Evolutionary conservation across 2,888 invertebrate genomes (phyloP).

Genomic region (Pteria penguin): DNA sequence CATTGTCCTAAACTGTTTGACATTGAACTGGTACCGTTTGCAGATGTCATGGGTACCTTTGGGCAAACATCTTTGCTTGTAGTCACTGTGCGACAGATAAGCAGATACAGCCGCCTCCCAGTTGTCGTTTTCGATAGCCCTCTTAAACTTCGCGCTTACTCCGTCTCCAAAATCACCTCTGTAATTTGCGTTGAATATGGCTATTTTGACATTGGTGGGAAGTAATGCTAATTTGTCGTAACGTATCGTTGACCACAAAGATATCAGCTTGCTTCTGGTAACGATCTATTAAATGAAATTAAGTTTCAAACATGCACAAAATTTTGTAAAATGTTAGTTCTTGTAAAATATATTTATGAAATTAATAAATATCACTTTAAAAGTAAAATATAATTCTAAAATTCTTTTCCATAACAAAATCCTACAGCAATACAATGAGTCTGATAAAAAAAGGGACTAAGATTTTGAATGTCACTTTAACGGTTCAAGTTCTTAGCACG

Average conservation of each 20-base stretch:
- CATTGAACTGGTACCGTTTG: constrained; percentile 29
- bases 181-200: constrained; percentile 21
- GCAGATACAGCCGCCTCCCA: constrained; percentile 9
- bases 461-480: too few species aligned
- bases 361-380: too few species aligned
- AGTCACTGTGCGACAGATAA: constrained; percentile 17
- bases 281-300: not conserved
- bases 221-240: constrained; percentile 4
- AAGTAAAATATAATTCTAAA: too few species aligned
- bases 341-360: too few species aligned
- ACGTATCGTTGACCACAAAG: not conserved
- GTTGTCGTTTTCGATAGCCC: not conserved
- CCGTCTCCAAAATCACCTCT: constrained; percentile 15
- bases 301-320: not conserved
- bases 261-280: not conserved
- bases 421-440: too few species aligned
- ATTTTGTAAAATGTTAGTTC: too few species aligned
- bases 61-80: constrained; percentile 1
- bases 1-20: constrained; percentile 19
- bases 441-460: too few species aligned
- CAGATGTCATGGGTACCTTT: constrained; percentile 2
- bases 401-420: too few species aligned
- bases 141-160: not conserved
- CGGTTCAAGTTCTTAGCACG: too few species aligned
- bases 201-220: constrained; percentile 14